Percentiles rank a stretch among this genome's conserved stretches.
phyloP scores from a whole-genome alignment of 2,797 vertebrate species.

The Gallirallus australis region DNA sequence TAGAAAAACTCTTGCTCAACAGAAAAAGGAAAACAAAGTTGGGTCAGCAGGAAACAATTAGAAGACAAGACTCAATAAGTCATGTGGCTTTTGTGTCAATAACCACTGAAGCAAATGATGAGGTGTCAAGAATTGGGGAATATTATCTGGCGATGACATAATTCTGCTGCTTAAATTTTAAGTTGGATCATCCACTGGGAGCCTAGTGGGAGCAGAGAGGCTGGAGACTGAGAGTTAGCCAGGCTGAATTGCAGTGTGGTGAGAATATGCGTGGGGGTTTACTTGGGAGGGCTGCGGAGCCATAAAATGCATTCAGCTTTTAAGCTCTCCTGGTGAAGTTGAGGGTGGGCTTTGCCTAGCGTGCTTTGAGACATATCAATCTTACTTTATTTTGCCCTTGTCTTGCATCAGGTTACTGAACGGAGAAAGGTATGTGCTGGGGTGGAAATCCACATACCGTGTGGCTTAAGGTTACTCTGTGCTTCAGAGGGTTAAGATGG shows the following conservation, averaged over 20 bases:
- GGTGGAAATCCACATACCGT: background rate
- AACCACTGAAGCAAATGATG: slow-evolving; percentile 16
- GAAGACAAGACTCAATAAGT: background rate
- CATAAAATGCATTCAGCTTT: background rate
- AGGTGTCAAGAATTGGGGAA: slow-evolving; percentile 3
- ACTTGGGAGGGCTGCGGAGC: background rate
- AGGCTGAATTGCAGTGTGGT: background rate
- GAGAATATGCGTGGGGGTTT: background rate
- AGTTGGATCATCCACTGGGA: background rate
- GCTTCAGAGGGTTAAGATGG: background rate
- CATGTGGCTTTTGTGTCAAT: background rate
- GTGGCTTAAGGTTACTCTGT: background rate
- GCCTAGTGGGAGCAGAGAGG: background rate
- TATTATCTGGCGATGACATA: slow-evolving; percentile 26
- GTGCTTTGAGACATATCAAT: background rate
- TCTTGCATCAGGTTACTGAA: background rate
- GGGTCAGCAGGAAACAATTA: slow-evolving; percentile 16
- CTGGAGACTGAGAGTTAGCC: background rate
- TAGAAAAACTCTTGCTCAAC: background rate
- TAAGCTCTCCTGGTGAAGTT: background rate
- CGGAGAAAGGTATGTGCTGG: background rate
- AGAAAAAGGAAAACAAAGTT: slow-evolving; percentile 7
- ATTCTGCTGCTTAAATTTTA: slow-evolving; percentile 35
- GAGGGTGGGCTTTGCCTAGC: background rate
- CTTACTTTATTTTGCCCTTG: background rate